Evolutionary conservation across 2,113 vertebrate species (phyloP).

Genomic region (Centropus unirufus): DNA sequence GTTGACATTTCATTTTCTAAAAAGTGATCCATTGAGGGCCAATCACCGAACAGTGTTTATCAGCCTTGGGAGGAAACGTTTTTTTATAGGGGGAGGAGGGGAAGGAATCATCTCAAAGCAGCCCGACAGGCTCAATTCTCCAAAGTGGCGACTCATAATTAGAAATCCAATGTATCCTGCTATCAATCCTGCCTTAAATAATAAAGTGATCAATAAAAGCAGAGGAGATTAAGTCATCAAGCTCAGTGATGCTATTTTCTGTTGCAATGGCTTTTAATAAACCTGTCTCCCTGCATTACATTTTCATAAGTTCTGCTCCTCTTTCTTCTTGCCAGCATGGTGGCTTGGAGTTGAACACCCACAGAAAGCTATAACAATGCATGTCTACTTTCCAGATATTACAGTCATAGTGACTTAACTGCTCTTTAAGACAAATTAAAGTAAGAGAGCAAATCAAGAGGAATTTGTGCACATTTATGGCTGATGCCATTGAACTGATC

Average conservation of each 20-base stretch:
- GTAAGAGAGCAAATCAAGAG: background rate
- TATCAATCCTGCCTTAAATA: constrained; percentile 79
- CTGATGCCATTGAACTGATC: background rate
- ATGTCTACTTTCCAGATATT: constrained; percentile 32
- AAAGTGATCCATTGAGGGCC: constrained; percentile 83
- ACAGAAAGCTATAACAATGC: constrained; percentile 21
- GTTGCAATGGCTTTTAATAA: constrained; percentile 76
- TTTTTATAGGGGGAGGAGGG: constrained; percentile 63
- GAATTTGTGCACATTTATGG: background rate
- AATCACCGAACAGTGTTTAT: constrained; percentile 80
- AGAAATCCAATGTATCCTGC: constrained; percentile 77
- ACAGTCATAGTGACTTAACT: constrained; percentile 13
- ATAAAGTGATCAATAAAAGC: constrained; percentile 79
- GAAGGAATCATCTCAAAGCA: constrained; percentile 70
- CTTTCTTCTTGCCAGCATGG: constrained; percentile 75
- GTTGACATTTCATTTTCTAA: constrained; percentile 87
- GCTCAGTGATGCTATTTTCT: constrained; percentile 63
- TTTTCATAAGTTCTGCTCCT: constrained; percentile 66
- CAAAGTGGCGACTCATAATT: constrained; percentile 77
- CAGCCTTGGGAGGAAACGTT: constrained; percentile 75
- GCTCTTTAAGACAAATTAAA: constrained; percentile 8
- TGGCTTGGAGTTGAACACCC: constrained; percentile 36
- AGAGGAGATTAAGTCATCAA: constrained; percentile 78
- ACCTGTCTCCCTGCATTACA: constrained; percentile 61
- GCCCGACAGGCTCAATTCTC: constrained; percentile 75